Evolutionary conservation across 2,888 invertebrate species (phyloP).

Genomic region (Apodemia hepburni): DNA sequence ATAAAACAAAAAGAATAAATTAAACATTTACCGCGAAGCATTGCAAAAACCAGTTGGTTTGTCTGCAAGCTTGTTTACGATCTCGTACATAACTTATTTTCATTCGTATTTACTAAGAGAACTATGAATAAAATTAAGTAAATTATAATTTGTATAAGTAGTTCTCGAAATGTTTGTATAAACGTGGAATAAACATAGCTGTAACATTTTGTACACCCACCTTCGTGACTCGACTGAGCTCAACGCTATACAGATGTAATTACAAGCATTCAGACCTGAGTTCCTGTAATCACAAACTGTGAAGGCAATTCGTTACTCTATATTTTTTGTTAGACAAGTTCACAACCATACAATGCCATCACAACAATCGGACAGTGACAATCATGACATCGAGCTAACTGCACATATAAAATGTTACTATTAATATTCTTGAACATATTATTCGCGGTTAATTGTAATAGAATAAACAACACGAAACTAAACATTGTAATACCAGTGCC

Average conservation of each 20-base stretch:
- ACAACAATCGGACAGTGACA: slow-evolving; percentile 54
- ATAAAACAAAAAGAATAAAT: too few relatives aligned
- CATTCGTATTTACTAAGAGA: too few relatives aligned
- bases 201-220: neutral
- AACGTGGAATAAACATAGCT: neutral
- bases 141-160: too few relatives aligned
- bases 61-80: too few relatives aligned
- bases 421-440: slow-evolving; percentile 38
- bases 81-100: too few relatives aligned
- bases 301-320: slow-evolving; percentile 52
- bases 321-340: slow-evolving; percentile 45
- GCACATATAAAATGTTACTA: slow-evolving; percentile 72
- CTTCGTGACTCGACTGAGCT: neutral
- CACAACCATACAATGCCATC: slow-evolving; percentile 38
- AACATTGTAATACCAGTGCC: slow-evolving; percentile 55
- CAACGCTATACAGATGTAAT: slow-evolving; percentile 36
- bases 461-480: slow-evolving; percentile 38
- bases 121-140: too few relatives aligned
- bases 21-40: too few relatives aligned
- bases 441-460: slow-evolving; percentile 39
- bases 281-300: slow-evolving; percentile 56
- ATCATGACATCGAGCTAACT: slow-evolving; percentile 58
- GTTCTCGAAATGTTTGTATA: too few relatives aligned
- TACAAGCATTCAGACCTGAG: slow-evolving; percentile 58
- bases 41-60: too few relatives aligned